These are phyloP conservation scores for Cassiopea xamachana DNA, from an alignment of 30 jellyfish, hydroid and myxozoan species.

Conservation along the genomic window DNA sequence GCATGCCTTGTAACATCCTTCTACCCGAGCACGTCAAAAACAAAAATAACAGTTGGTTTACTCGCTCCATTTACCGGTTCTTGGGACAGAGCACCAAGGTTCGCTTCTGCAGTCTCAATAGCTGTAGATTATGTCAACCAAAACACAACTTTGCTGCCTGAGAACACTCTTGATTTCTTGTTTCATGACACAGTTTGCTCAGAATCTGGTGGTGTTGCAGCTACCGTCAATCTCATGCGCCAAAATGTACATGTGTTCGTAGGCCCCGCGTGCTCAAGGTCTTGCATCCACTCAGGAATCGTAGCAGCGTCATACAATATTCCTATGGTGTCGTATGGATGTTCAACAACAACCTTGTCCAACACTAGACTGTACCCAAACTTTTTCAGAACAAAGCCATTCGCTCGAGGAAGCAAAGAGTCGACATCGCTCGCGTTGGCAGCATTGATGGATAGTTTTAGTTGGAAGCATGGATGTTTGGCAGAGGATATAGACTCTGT, in stretches of 20 bases:
- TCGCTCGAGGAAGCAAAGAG: conserved; percentile 83
- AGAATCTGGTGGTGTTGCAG: conserved; percentile 82
- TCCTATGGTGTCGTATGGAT: conserved; percentile 92
- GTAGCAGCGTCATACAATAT: conserved; percentile 72
- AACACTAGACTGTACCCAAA: conserved; percentile 71
- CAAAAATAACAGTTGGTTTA: conserved; percentile 70
- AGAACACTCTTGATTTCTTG: conserved; percentile 28
- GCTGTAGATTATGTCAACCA: conserved; percentile 88
- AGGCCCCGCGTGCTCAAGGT: conserved; percentile 93
- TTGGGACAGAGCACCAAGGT: conserved; percentile 69
- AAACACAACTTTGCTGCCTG: conserved; percentile 50
- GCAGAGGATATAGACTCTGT: conserved; percentile 72
- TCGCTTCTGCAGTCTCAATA: conserved; percentile 83
- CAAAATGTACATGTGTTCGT: conserved; percentile 67
- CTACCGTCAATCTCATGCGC: conserved; percentile 69
- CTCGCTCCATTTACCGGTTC: conserved; percentile 86
- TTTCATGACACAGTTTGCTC: conserved; percentile 73
- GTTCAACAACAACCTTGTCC: conserved; percentile 82
- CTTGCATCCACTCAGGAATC: conserved; percentile 84
- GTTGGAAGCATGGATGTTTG: conserved; percentile 82
- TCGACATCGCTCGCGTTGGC: conserved; percentile 79
- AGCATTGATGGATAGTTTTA: conserved; percentile 46
- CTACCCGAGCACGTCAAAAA: neutral
- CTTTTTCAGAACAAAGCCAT: conserved; percentile 92
- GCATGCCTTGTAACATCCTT: neutral